Percentiles rank a stretch among this genome's conserved stretches.
Conservation (phyloP, 2,888 invertebrate species). For the Eilema sororculum region DNA sequence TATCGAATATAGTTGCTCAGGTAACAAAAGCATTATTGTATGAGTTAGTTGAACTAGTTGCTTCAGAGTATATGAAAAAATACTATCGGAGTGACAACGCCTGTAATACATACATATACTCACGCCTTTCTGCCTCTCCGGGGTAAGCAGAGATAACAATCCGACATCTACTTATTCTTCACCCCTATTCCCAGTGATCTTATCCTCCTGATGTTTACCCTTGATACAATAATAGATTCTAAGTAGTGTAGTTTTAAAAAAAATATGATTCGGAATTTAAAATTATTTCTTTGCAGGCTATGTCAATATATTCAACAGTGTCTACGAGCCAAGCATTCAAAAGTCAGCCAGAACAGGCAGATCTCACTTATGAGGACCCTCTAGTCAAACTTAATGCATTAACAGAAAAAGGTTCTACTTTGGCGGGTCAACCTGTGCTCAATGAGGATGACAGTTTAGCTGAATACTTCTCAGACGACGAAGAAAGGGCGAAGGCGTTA, state of each 20-base stretch:
- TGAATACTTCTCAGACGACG: conserved; percentile 85
- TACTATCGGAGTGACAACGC: not conserved
- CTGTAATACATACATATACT: not conserved
- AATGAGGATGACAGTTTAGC: conserved; percentile 72
- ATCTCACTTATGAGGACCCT: conserved; percentile 66
- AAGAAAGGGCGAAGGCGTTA: conserved; percentile 79
- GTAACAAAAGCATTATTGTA: conserved; percentile 69
- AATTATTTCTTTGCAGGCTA: conserved; percentile 79
- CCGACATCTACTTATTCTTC: not conserved
- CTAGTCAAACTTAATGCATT: conserved; percentile 70
- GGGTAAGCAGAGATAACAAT: not conserved
- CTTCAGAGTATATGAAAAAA: not conserved
- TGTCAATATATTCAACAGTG: conserved; percentile 88
- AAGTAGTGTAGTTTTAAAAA: not conserved
- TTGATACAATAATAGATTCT: no score
- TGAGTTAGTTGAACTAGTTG: not conserved
- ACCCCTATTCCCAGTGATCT: no score
- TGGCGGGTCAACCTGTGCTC: conserved; percentile 70
- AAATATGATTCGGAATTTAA: not conserved
- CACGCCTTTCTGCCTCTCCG: not conserved
- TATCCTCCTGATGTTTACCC: no score
- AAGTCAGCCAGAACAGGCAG: conserved; percentile 58
- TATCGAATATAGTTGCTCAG: conserved; percentile 93
- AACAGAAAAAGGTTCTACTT: conserved; percentile 71
- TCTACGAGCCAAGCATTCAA: conserved; percentile 67